Conservation (phyloP, 2,113 vertebrate species). For the Solea solea region DNA sequence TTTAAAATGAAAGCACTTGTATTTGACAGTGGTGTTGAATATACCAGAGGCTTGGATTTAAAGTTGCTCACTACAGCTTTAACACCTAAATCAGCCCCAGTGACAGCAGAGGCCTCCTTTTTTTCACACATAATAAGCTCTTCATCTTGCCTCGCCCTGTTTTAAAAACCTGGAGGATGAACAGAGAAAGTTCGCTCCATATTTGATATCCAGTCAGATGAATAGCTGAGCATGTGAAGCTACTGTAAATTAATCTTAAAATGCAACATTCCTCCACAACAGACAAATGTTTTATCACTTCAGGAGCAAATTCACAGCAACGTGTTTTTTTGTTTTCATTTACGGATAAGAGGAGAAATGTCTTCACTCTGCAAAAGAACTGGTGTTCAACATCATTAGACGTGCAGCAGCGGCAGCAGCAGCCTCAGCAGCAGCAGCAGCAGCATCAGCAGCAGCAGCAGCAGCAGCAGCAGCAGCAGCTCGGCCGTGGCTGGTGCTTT, state of each 20-base stretch:
- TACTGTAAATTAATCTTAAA: background rate
- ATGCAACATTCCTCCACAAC: background rate
- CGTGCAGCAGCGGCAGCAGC: too few relatives aligned
- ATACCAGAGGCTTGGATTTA: too few relatives aligned
- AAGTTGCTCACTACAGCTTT: background rate
- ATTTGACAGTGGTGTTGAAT: too few relatives aligned
- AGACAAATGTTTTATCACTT: constrained; percentile 2
- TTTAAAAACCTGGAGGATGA: constrained; percentile 4
- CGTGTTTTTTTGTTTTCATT: background rate
- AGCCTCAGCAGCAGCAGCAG: too few relatives aligned
- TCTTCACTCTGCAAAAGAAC: constrained; percentile 13
- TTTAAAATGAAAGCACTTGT: too few relatives aligned
- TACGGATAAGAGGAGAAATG: background rate
- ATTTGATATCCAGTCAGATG: background rate
- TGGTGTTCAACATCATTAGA: constrained; percentile 33
- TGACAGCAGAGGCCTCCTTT: constrained; percentile 22
- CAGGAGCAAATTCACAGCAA: background rate
- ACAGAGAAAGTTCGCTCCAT: background rate
- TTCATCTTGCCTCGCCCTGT: constrained; percentile 15
- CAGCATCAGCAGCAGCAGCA: too few relatives aligned
- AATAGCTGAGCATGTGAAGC: background rate
- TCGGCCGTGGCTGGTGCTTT: background rate
- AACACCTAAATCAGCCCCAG: constrained; percentile 46
- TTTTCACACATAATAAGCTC: background rate
- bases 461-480: constrained; percentile 20